Evolutionary conservation across 2,888 invertebrate genomes (phyloP), one percentile per base, ranked within the genome.

Genomic region (Carcina quercana): DNA sequence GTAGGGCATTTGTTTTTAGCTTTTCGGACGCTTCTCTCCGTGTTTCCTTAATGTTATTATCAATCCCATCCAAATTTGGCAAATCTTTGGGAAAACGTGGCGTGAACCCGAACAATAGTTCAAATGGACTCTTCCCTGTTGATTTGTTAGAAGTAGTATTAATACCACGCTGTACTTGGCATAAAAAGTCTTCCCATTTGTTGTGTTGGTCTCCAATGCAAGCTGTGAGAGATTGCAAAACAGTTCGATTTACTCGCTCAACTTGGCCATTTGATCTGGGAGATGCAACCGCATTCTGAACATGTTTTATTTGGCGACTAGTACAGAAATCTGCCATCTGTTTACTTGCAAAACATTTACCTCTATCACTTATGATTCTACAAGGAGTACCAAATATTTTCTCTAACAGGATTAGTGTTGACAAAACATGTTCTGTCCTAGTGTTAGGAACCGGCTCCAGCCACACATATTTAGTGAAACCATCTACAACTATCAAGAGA

Each of bases 271-370:
- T 37, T 1, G 37, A 30, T 14, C 34, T 13, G 1, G 45, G 39
- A 10, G 33, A 29, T 1, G 45, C 39, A 4, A 45, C 42, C 1
- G 41, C 36, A 13, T 39, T 45, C 4, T 38, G 12, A 11, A 45
- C 22, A 15, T 45, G 45, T 10, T 22, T 22, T n/a, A 22, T 22
- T 10, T 11, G 10, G 10, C 2, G 8, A n/a, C 10, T 10, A 5
- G 8, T 7, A 5, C 8, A 5, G 10, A 22, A 22, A 7, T 7
- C 22, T 22, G 8, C 11, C 8, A 22, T 10, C 5, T 5, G 19
- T 19, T 8, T 8, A 19, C 19, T 19, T 8, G 19, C n/a, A 19
- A 22, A 22, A n/a, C 22, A 7, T 22, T 21, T 22, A 10, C 10
- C 22, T 2, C 22, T 7, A 11, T 22, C 22, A 10, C 10, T 3